Conservation (phyloP, 2,797 vertebrate species). For the Danionella dracula region DNA sequence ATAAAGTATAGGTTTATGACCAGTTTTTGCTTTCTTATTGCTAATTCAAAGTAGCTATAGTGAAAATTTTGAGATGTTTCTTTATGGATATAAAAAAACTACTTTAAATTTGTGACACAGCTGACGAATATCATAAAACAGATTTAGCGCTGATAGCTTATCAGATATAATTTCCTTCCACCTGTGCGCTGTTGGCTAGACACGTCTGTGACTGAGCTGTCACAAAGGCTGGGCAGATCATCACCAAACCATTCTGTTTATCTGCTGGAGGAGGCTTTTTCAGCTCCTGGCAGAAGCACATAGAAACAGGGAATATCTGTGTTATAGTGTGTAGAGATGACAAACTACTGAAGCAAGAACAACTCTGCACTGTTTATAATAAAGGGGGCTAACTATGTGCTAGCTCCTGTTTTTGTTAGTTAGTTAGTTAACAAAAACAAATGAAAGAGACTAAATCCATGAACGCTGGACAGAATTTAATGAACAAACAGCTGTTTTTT, state of each 20-base stretch:
- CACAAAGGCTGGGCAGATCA: conserved; percentile 45
- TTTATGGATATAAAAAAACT: too few relatives aligned
- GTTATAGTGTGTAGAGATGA: conserved; percentile 30
- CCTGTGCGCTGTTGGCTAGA: conserved; percentile 13
- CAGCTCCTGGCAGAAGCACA: conserved; percentile 46
- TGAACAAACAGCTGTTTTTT: conserved; percentile 38
- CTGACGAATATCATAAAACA: conserved; percentile 15
- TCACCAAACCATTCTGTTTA: conserved; percentile 35
- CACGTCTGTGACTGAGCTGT: conserved; percentile 41
- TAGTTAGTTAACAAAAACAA: conserved; percentile 25
- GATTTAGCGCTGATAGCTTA: conserved; percentile 20
- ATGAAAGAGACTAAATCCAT: conserved; percentile 29
- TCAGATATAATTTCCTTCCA: conserved; percentile 29
- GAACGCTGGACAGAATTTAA: conserved; percentile 32
- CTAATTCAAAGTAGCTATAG: too few relatives aligned
- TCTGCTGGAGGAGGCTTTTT: conserved; percentile 18
- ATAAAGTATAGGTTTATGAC: too few relatives aligned
- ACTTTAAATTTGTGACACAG: conserved; percentile 17
- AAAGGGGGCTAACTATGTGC: conserved; percentile 1
- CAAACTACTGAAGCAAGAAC: conserved; percentile 19
- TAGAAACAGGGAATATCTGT: conserved; percentile 49
- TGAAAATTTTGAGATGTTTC: too few relatives aligned
- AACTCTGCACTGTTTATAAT: conserved; percentile 30
- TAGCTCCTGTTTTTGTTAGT: conserved; percentile 24
- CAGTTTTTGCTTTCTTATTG: too few relatives aligned